Evolutionary conservation across 1,140 invertebrate species (phyloP), one percentile per base, ranked within the genome.

Genomic region (Archivesica marissinica): DNA sequence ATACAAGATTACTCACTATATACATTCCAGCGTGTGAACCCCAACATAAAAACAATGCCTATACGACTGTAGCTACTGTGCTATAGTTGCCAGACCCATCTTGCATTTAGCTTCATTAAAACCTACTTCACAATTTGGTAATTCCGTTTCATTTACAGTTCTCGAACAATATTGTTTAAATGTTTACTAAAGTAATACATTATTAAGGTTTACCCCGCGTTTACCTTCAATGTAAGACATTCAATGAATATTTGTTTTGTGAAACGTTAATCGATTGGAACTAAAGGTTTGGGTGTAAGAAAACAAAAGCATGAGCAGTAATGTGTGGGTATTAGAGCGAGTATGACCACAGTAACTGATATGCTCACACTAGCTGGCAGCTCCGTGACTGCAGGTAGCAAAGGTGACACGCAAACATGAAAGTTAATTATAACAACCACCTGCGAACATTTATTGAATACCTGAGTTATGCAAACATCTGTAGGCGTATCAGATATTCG

Each of bases 291-390:
- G 15, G 28, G 39, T 47, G 68, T 47, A 50, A 47, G 28, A 72
- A 72, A 72, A 72, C 68, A 72, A 72, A 72, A 72, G 68, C n/a
- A 28, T 23, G 35, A 30, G n/a, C 28, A 72, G 50, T 47, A 30
- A 33, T 20, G 33, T 6, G 59, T 64, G 59, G 30, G n/a, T 35
- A 64, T 33, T 33, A 17, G 30, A 64, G 13, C 25, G 59, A 25
- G 33, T 64, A 64, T 25, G 59, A 64, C 30, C 59, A 1, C 30
- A 11, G 13, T 28, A 64, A 64, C 30, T 64, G 59, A 64, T 64
- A 64, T n/a, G 64, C 6, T 44, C 44, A n/a, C 1, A 13, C 33
- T 38, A 72, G 23, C 47, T 25, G 20, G 13, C 9, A 35, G 44
- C n/a, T 23, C 17, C 13, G 4, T 47, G 28, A 50, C 41, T 25